These are phyloP conservation scores for Anodontia alba DNA, from an alignment of 2,888 invertebrate species.

Conservation along the genomic window DNA sequence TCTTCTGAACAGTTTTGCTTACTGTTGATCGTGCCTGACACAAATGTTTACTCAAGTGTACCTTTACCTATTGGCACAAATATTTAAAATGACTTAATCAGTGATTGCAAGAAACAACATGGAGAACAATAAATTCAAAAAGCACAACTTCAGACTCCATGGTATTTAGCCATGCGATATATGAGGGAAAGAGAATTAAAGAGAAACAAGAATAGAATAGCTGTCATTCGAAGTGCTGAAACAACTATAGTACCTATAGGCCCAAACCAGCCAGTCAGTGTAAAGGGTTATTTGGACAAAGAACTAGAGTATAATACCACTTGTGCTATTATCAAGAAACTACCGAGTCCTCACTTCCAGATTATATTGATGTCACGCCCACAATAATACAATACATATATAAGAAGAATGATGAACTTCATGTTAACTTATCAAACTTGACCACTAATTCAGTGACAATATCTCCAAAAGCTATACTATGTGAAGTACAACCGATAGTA, in stretches of 20 bases:
- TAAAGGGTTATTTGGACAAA: constrained; percentile 24
- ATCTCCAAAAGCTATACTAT: too few species aligned
- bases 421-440: not conserved
- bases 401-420: not conserved
- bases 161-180: constrained; percentile 28
- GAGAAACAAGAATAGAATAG: constrained; percentile 24
- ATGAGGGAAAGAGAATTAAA: constrained; percentile 29
- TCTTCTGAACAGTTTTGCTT: constrained; percentile 9
- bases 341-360: not conserved
- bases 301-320: constrained; percentile 21
- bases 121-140: constrained; percentile 32
- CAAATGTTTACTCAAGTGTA: not conserved
- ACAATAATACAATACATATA: constrained; percentile 11
- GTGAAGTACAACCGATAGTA: not conserved
- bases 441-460: too few species aligned
- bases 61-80: constrained; percentile 37
- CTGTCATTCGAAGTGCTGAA: constrained; percentile 22
- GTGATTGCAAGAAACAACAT: constrained; percentile 13
- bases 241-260: constrained; percentile 19
- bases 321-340: constrained; percentile 22
- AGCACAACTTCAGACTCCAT: constrained; percentile 23
- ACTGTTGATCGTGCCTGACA: constrained; percentile 30
- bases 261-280: constrained; percentile 24
- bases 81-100: constrained; percentile 3
- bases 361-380: constrained; percentile 31